Evolutionary conservation across 2,113 vertebrate genomes (phyloP), one percentile per base, ranked within the genome.

Genomic region (Polypterus bichir): DNA sequence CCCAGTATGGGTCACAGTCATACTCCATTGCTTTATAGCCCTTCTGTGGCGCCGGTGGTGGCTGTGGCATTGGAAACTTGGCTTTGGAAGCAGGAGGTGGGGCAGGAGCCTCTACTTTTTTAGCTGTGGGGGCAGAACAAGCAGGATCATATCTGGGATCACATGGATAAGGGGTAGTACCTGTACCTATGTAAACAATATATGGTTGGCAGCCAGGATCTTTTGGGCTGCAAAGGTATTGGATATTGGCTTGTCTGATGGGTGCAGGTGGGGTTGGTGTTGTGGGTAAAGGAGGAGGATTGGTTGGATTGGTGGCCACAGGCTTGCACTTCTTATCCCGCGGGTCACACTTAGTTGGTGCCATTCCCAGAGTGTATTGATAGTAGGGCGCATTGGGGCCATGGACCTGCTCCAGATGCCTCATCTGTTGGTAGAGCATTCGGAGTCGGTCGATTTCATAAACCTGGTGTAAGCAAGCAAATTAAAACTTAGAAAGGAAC

Each of bases 341-440:
- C 0, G 83, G 85, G 68, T 87, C 84, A 7, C 86, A 87, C 66
- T 65, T 71, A 48, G 65, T 49, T 59, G 69, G 57, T 0, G 79
- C 81, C 4, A 85, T 6, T 2, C 82, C 85, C 56, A 88, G 72
- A 27, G 79, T 84, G 73, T 60, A 83, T 76, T 88, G 87, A 67
- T 72, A 82, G 11, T 77, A 74, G 5, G 83, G 73, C 4, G 86
- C 87, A n/a, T 87, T 63, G 4, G 86, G 80, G 9, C 87, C 87
- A 1, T 86, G 77, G 8, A 75, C 67, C 1, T 84, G 69, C 64
- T 89, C 87, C 66, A 89, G 71, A 54, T 78, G 70, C 7, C 86
- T 72, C 87, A 89, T 89, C 74, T 89, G 83, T 76, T 86, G 83
- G 76, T 89, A 89, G 63, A 83, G 68, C 76, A 86, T 83, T 66